Conservation (phyloP, 1,140 invertebrate species). For the Archegozetes longisetosus region DNA sequence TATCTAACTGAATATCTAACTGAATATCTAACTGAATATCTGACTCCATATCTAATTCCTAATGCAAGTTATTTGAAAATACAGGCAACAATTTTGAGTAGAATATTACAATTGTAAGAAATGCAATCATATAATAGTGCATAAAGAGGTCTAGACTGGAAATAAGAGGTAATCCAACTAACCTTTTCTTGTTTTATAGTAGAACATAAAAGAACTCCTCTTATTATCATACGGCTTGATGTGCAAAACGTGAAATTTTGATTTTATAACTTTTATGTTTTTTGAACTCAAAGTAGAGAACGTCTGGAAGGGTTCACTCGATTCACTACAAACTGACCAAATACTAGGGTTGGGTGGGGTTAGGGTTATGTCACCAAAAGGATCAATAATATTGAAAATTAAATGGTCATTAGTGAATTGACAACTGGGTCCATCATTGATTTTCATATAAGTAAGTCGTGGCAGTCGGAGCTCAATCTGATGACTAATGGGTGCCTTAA, state of each 20-base stretch:
- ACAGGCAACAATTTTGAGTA: no score
- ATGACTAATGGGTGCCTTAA: conserved; percentile 40
- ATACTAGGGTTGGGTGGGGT: background rate
- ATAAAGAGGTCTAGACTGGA: no score
- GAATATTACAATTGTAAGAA: no score
- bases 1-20: no score
- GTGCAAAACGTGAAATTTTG: background rate
- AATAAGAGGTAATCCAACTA: no score
- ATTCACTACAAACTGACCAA: conserved; percentile 4
- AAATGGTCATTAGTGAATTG: background rate
- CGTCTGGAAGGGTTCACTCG: background rate
- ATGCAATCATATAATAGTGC: no score
- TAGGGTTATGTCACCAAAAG: background rate
- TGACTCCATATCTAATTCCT: no score
- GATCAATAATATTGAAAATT: background rate
- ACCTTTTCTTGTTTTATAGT: background rate
- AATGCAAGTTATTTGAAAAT: no score
- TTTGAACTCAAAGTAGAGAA: background rate
- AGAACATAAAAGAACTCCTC: background rate
- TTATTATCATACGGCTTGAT: background rate
- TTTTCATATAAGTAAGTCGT: conserved; percentile 21
- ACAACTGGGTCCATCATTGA: background rate
- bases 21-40: no score
- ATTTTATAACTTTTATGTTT: background rate
- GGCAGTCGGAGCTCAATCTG: conserved; percentile 32